Evolutionary conservation across 2,113 vertebrate species (phyloP).

Genomic region (Baryphthengus martii): DNA sequence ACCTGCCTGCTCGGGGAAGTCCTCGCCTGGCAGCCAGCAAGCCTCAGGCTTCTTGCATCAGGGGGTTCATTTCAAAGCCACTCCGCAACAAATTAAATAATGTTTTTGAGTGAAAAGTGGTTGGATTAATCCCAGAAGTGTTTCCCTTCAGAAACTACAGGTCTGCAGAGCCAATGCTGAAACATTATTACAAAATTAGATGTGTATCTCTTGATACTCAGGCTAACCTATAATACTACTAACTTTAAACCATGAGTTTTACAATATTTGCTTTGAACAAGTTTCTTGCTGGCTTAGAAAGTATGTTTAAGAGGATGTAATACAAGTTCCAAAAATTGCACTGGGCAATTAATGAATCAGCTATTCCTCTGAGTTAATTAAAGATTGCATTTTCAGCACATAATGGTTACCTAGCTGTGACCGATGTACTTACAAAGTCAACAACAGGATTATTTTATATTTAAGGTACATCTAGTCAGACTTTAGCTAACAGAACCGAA

Average conservation of each 20-base stretch:
- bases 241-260: not conserved
- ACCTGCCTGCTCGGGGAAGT: fast-evolving
- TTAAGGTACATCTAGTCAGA: not conserved
- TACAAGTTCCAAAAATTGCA: not conserved
- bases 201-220: fast-evolving
- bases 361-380: slow-evolving; percentile 30
- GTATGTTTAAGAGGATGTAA: not conserved
- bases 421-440: not conserved
- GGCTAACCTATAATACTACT: slow-evolving; percentile 13
- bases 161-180: not conserved
- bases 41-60: not conserved
- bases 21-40: not conserved
- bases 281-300: not conserved
- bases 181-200: not conserved
- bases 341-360: slow-evolving; percentile 31
- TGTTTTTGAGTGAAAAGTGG: not conserved
- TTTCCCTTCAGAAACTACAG: not conserved
- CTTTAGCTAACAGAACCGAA: not conserved
- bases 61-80: not conserved
- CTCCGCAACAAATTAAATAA: not conserved
- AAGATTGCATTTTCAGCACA: not conserved
- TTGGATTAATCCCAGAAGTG: not conserved
- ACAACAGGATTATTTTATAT: not conserved
- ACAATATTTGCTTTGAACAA: not conserved
- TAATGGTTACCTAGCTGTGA: slow-evolving; percentile 29